These are phyloP conservation scores for Drosophila setifemur DNA, from an alignment of 1,140 invertebrate species.

Conservation along the genomic window DNA sequence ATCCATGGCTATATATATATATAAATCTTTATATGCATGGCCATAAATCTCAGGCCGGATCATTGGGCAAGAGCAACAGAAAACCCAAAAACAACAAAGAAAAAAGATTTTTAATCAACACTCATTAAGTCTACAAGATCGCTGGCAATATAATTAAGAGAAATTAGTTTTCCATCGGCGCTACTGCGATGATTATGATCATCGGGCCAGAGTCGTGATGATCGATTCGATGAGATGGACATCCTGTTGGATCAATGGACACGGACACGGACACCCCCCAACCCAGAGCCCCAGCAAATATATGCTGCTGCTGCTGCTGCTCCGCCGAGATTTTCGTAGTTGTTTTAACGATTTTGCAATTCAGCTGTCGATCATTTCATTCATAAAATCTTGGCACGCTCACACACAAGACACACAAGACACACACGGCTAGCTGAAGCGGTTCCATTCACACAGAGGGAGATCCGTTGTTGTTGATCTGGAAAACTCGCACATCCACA, in stretches of 20 bases:
- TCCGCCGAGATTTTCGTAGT: conserved; percentile 57
- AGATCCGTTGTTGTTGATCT: conserved; percentile 63
- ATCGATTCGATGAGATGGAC: conserved; percentile 22
- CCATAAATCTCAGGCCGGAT: conserved; percentile 49
- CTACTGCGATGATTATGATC: conserved; percentile 20
- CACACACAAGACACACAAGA: conserved; percentile 2
- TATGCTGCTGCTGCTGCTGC: conserved; percentile 18
- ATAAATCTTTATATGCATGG: conserved; percentile 18
- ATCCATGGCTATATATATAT: conserved; percentile 17
- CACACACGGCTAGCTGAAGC: not conserved
- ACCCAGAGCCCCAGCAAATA: conserved; percentile 19
- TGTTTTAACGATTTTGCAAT: conserved; percentile 81
- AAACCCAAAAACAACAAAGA: no score
- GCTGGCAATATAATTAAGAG: conserved; percentile 78
- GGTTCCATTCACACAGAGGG: conserved; percentile 46
- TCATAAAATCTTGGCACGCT: conserved; percentile 71
- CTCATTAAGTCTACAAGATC: conserved; percentile 76
- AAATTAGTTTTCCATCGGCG: conserved; percentile 75
- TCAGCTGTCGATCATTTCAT: conserved; percentile 82
- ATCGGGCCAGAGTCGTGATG: conserved; percentile 11
- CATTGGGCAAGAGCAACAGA: conserved; percentile 24
- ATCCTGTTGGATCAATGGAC: conserved; percentile 73
- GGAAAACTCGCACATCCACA: conserved; percentile 64
- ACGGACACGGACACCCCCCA: no score
- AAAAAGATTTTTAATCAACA: conserved; percentile 77